A percentile compares a stretch with the other conserved stretches of the same genome.
Evolutionary conservation across 1,140 invertebrate species (phyloP).

Genomic region (Lordiphosa clarofinis): DNA sequence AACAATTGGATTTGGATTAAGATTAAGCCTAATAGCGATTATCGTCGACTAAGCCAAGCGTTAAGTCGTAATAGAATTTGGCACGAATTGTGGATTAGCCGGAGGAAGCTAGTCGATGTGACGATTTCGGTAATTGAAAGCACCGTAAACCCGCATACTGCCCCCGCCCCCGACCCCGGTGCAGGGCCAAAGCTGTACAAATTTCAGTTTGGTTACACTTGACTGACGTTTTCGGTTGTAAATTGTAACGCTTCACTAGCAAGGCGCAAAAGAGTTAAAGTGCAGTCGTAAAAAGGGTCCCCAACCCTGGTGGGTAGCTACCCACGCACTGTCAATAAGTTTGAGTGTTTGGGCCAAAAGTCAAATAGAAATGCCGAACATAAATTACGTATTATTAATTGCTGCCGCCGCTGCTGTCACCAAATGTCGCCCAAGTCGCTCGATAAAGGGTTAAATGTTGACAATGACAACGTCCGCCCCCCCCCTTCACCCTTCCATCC

Average conservation of each 20-base stretch:
- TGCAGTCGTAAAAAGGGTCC: slow-evolving; percentile 46
- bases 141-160: slow-evolving; percentile 12
- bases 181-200: too few relatives aligned
- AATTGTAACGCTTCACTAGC: slow-evolving; percentile 72
- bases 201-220: slow-evolving; percentile 43
- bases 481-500: too few relatives aligned
- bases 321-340: slow-evolving; percentile 54
- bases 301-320: neutral
- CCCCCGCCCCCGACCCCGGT: neutral
- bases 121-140: slow-evolving; percentile 35
- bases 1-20: slow-evolving; percentile 38
- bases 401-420: slow-evolving; percentile 43
- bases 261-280: slow-evolving; percentile 62
- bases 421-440: slow-evolving; percentile 37
- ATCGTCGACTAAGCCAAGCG: slow-evolving; percentile 58
- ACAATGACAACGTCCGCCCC: slow-evolving; percentile 40
- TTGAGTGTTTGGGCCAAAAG: slow-evolving; percentile 62
- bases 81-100: slow-evolving; percentile 63
- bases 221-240: slow-evolving; percentile 50
- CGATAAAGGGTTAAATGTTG: slow-evolving; percentile 66
- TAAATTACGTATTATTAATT: slow-evolving; percentile 78
- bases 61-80: slow-evolving; percentile 67
- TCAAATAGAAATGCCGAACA: slow-evolving; percentile 68
- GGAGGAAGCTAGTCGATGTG: slow-evolving; percentile 5
- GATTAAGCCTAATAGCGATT: slow-evolving; percentile 28